phyloP scores from a whole-genome alignment of 2,797 vertebrate species.

The Characodon lateralis region DNA sequence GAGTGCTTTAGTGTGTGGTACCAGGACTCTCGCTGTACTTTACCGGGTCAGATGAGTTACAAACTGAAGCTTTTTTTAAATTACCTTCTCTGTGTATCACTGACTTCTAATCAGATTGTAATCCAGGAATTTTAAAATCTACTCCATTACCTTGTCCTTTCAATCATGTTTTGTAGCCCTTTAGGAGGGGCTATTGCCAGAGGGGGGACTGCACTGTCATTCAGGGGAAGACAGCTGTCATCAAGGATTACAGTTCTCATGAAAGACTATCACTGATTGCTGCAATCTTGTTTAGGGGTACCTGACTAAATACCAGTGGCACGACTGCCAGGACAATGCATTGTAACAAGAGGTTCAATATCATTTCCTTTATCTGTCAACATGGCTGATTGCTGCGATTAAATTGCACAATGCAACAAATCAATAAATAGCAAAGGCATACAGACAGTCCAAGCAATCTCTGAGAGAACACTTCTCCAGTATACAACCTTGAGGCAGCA shows the following conservation, averaged over 20 bases:
- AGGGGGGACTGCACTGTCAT: not conserved
- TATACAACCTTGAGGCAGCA: slow-evolving; percentile 61
- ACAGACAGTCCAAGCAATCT: slow-evolving; percentile 28
- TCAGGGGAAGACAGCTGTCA: not conserved
- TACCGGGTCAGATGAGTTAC: not conserved
- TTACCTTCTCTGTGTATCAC: not conserved
- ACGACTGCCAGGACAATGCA: not conserved
- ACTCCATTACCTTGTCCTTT: not conserved
- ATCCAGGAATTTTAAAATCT: not conserved
- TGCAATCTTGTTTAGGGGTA: not conserved
- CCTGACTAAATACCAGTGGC: not conserved
- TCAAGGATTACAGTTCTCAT: not conserved
- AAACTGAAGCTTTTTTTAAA: not conserved
- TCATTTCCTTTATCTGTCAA: not conserved
- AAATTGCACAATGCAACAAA: slow-evolving; percentile 15
- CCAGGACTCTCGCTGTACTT: not conserved
- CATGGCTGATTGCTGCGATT: not conserved
- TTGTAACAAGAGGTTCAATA: not conserved
- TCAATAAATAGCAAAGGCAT: slow-evolving; percentile 7
- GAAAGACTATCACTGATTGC: not conserved
- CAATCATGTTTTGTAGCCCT: not conserved
- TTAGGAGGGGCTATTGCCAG: not conserved
- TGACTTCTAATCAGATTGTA: not conserved
- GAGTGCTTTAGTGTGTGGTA: not conserved
- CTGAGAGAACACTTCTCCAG: slow-evolving; percentile 32